Conservation (phyloP, 1,140 invertebrate species). For the Orius insidiosus region DNA sequence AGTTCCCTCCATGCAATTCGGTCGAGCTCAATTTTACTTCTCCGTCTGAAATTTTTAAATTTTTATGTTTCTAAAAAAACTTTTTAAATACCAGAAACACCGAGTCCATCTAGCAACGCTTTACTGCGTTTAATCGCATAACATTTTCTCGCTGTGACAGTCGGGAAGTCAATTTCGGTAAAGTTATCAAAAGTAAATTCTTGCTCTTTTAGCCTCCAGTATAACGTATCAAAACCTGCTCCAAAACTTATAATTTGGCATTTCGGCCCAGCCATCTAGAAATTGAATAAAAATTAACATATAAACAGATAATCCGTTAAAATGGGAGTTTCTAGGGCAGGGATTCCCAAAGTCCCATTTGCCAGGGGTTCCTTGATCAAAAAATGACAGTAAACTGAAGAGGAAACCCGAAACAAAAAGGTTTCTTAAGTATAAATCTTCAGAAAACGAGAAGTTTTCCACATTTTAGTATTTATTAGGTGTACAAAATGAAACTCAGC, state of each 20-base stretch:
- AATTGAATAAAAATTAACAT: constrained; percentile 13
- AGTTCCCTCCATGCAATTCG: constrained; percentile 78
- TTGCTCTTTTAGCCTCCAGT: constrained; percentile 75
- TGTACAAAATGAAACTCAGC: no score
- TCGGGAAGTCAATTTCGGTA: constrained; percentile 87
- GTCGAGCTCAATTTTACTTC: constrained; percentile 69
- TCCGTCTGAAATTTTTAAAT: constrained; percentile 44
- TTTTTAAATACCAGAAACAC: constrained; percentile 23
- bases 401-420: no score
- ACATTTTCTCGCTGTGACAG: constrained; percentile 77
- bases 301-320: neutral
- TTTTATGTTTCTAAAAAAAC: neutral
- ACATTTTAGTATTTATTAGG: no score
- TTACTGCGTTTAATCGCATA: constrained; percentile 74
- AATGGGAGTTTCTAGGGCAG: neutral
- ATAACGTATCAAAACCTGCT: constrained; percentile 92
- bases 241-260: constrained; percentile 95
- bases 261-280: constrained; percentile 51
- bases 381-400: no score
- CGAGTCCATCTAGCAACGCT: constrained; percentile 60
- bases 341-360: no score
- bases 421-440: no score
- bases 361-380: no score
- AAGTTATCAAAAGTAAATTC: constrained; percentile 58
- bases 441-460: no score